Conservation (phyloP, 2,797 vertebrate genomes). For the Acrossocheilus fasciatus region DNA sequence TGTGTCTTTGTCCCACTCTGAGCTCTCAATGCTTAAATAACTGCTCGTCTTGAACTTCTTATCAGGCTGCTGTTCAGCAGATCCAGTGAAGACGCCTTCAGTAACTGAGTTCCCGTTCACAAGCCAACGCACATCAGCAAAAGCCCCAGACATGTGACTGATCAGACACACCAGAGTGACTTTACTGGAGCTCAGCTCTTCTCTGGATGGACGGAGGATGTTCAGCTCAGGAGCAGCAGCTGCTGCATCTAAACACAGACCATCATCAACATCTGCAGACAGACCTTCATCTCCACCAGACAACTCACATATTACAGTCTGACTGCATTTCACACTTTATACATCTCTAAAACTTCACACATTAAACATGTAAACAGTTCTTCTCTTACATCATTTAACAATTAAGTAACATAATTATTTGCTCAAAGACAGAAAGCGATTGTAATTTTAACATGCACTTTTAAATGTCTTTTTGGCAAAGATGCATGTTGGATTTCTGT, state of each 20-base stretch:
- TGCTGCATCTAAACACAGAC: slow-evolving; percentile 37
- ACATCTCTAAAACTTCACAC: not conserved
- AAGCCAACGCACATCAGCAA: slow-evolving; percentile 50
- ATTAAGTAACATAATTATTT: not conserved
- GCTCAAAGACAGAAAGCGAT: not conserved
- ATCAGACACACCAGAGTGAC: slow-evolving; percentile 65
- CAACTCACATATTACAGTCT: not conserved
- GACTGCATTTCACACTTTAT: not conserved
- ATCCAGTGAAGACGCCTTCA: slow-evolving; percentile 48
- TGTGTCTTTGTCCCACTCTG: slow-evolving; percentile 48
- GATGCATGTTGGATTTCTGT: not conserved
- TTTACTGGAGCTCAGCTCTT: slow-evolving; percentile 64
- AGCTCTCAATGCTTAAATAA: slow-evolving; percentile 45
- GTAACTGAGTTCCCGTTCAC: slow-evolving; percentile 36
- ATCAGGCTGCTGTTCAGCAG: slow-evolving; percentile 35
- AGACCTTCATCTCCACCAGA: not conserved
- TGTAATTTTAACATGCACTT: no score
- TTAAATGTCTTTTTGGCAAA: no score
- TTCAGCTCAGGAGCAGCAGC: slow-evolving; percentile 60
- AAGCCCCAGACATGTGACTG: slow-evolving; percentile 6
- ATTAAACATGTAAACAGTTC: not conserved
- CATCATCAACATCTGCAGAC: not conserved
- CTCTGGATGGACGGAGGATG: slow-evolving; percentile 70
- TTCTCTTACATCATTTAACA: no score
- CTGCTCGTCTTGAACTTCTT: slow-evolving; percentile 54